Evolutionary conservation across 1,140 invertebrate species (phyloP), one percentile per base, ranked within the genome.

Genomic region (Papilio machaon): DNA sequence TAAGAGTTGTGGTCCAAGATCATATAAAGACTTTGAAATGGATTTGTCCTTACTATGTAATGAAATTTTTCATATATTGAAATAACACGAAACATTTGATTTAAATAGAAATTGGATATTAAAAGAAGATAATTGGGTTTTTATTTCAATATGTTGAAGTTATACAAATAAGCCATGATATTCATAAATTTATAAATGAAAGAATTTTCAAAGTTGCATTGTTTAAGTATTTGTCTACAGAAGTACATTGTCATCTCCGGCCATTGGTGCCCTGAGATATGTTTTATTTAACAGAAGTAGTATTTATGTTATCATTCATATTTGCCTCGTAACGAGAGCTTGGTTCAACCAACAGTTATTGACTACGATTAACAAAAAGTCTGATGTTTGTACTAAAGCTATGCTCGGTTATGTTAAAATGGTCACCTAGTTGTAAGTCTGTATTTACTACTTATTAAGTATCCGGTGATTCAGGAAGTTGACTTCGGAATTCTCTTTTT

Each of bases 331-430:
- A 83, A 79, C 84, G 84, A 85, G 83, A 87, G 85, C 82, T 85
- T 47, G 75, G 79, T 82, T 83, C 46, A 67, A 83, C 79, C 58
- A 73, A 73, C 30, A 79, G 81, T 79, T 85, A 83, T 80, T 75
- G 80, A 85, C 86, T 88, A 84, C 84, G 58, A 83, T 70, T 13
- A 87, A 87, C 87, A 82, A 84, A 80, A 92, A 92, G 92, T 92
- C 91, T 94, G 92, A 94, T 89, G 89, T 92, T 91, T 91, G 84
- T 94, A 91, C 87, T 88, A 86, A 89, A 90, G 86, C 86, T 87
- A 85, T 89, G 90, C 87, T 89, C 88, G 84, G 85, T 85, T 86
- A 88, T 89, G 88, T 88, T 86, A 86, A 87, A 83, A 84, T 85
- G 85, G 83, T 87, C 85, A 87, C 85, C 35, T 78, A 79, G 86